phyloP scores from a whole-genome alignment of 2,888 invertebrate genomes.

The Pinctada fucata region DNA sequence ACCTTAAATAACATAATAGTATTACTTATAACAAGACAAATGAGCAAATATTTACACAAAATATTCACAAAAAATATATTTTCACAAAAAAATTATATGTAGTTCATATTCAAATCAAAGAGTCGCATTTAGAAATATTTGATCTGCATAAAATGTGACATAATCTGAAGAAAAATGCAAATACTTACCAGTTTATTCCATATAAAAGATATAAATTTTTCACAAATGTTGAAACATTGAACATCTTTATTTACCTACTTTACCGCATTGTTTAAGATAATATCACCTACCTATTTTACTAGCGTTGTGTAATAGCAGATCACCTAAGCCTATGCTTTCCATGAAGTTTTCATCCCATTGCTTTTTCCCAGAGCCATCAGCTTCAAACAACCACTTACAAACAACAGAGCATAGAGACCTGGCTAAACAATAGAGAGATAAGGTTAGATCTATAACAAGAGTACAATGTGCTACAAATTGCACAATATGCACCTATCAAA shows the following conservation, averaged over 20 bases:
- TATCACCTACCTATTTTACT: slow-evolving; percentile 75
- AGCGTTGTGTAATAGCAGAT: slow-evolving; percentile 80
- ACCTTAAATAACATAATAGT: slow-evolving; percentile 49
- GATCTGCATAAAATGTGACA: too few relatives aligned
- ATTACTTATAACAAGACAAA: background rate
- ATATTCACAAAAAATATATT: background rate
- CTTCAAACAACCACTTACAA: slow-evolving; percentile 93
- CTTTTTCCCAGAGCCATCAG: slow-evolving; percentile 76
- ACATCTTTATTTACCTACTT: too few relatives aligned
- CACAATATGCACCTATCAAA: background rate
- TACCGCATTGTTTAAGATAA: too few relatives aligned
- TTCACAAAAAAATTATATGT: background rate
- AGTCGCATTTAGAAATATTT: too few relatives aligned
- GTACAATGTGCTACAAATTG: background rate
- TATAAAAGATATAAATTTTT: too few relatives aligned
- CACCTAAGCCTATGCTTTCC: slow-evolving; percentile 84
- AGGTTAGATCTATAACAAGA: background rate
- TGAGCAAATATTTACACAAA: background rate
- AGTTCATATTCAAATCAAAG: too few relatives aligned
- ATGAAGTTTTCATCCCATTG: slow-evolving; percentile 89
- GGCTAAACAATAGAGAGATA: background rate
- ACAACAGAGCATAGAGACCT: slow-evolving; percentile 94
- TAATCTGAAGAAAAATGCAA: too few relatives aligned
- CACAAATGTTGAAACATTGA: too few relatives aligned
- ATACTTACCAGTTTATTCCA: too few relatives aligned